These are phyloP conservation scores for Cyanoramphus novaezelandiae DNA, from an alignment of 2,113 vertebrate species.

Conservation along the genomic window DNA sequence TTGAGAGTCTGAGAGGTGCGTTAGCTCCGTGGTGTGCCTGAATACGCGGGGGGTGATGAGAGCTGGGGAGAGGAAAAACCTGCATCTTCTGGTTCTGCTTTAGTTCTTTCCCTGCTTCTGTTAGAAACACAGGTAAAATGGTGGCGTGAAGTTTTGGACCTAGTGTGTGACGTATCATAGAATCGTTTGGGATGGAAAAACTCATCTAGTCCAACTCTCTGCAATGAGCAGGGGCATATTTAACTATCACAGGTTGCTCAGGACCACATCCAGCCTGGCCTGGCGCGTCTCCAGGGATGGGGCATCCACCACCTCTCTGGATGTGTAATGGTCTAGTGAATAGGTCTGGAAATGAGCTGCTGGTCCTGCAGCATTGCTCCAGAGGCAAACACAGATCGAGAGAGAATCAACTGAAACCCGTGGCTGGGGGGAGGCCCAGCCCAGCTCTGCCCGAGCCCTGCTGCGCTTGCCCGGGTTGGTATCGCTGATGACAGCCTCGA, in stretches of 20 bases:
- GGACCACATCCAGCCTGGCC: neutral
- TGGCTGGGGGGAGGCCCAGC: neutral
- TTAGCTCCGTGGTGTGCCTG: neutral
- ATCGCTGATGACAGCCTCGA: rapidly evolving
- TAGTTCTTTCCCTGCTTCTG: neutral
- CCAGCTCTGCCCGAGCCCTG: neutral
- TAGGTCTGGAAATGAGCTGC: neutral
- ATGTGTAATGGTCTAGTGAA: neutral
- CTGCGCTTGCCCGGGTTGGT: neutral
- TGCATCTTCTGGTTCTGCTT: neutral
- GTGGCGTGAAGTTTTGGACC: neutral
- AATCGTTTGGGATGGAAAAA: neutral
- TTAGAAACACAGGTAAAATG: neutral
- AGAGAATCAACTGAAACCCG: neutral
- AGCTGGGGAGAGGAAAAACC: neutral
- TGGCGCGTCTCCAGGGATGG: neutral
- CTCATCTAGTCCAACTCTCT: neutral
- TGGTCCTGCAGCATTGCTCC: neutral
- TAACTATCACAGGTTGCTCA: neutral
- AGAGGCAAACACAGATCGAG: neutral
- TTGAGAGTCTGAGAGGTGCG: neutral
- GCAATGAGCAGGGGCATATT: neutral
- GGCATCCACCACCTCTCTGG: neutral
- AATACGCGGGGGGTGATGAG: rapidly evolving
- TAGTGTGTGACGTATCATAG: neutral